Evolutionary conservation across 2,113 vertebrate genomes (phyloP).

Genomic region (Xyrauchen texanus): DNA sequence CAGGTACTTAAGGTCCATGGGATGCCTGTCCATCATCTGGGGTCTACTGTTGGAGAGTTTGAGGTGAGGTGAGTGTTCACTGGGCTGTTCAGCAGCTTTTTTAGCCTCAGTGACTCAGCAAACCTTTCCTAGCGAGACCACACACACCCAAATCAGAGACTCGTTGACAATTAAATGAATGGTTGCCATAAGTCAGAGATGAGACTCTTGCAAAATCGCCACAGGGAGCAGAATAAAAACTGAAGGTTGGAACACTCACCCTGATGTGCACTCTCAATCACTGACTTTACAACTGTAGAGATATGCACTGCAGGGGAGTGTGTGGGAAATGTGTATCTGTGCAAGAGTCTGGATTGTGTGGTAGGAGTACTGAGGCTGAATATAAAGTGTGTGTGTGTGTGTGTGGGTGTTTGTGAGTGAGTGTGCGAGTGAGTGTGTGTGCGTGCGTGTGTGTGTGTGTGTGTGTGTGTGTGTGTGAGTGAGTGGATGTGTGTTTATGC

Average conservation of each 20-base stretch:
- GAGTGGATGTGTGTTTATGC: no score
- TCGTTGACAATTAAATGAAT: slow-evolving; percentile 58
- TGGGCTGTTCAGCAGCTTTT: no score
- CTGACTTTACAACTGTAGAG: not conserved
- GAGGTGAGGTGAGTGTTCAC: slow-evolving; percentile 7
- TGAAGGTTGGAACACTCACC: slow-evolving; percentile 5
- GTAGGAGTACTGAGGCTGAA: no score
- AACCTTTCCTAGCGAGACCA: slow-evolving; percentile 50
- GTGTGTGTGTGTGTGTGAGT: no score
- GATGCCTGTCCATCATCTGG: no score
- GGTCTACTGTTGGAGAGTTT: not conserved
- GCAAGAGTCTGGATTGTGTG: no score
- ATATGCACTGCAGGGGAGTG: not conserved
- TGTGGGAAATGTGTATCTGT: no score
- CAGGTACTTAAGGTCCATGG: no score
- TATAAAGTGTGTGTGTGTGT: not conserved
- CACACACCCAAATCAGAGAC: slow-evolving; percentile 40
- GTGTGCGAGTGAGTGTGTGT: no score
- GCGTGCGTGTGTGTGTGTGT: no score
- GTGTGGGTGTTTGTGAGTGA: not conserved
- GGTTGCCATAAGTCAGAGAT: slow-evolving; percentile 50
- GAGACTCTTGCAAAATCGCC: slow-evolving; percentile 22
- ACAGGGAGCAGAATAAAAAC: slow-evolving; percentile 24
- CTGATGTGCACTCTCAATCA: not conserved
- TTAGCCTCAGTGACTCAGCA: slow-evolving; percentile 67